Evolutionary conservation across 1,140 invertebrate species (phyloP), one percentile per base, ranked within the genome.

Genomic region (Hirudo medicinalis): DNA sequence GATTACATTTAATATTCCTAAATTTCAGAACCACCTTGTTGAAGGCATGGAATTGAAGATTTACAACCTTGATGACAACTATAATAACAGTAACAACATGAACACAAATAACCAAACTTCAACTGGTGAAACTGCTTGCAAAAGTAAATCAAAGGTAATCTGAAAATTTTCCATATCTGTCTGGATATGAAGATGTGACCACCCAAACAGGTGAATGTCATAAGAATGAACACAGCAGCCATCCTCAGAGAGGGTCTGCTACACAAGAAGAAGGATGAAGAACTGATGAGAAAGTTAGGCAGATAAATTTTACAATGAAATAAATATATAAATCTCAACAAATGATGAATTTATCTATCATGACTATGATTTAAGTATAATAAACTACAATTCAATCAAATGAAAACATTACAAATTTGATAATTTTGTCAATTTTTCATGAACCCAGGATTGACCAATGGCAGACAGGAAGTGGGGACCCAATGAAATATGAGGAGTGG

Each of bases 161-260:
- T 22, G 15, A 20, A 67, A 19, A 29, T 72, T 40, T 13, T 55
- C 6, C 36, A 4, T 27, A 70, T 63, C 72, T 71, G 67, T 57
- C 36, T 19, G 27, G 27, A 19, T 32, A 72, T 76, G 17, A 73
- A 81, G 78, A 77, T 73, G 55, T 76, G 77, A 71, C 76, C 78
- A 68, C 2, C 6, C 32, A 75, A 78, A 17, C 57, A 63, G 11
- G 20, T 32, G 57, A 63, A 63, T 11, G 79, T 81, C 57, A 76
- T 83, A 8, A 82, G 81, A 73, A 76, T 82, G 76, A 83, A 80
- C 57, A 75, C 80, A 25, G 79, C 81, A 25, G 75, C 78, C n/a
- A 82, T 83, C 54, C 70, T 83, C 68, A 72, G 81, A 69, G 81
- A 83, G 74, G 80, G 80, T n/a, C 70, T 76, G 40, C 75, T 82